phyloP scores from a whole-genome alignment of 2,797 vertebrate species.

The Chlorospingus flavigularis region DNA sequence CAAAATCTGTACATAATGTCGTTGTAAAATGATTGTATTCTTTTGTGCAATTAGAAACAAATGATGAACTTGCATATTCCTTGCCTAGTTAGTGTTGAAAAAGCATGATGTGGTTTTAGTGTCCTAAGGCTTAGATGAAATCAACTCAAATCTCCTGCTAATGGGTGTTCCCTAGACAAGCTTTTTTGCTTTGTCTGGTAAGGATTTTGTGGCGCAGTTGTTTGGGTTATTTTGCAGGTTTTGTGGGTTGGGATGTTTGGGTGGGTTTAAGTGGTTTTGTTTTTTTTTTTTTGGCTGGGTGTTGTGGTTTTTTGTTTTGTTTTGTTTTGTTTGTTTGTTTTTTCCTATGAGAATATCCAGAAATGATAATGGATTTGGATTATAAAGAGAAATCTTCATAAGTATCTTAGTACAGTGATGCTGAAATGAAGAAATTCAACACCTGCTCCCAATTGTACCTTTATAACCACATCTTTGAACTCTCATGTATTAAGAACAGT shows the following conservation, averaged over 20 bases:
- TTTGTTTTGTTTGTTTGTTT: neutral
- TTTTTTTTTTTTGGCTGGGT: neutral
- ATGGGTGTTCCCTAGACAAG: neutral
- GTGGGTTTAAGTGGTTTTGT: neutral
- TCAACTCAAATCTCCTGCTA: neutral
- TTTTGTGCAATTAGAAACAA: neutral
- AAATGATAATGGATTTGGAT: neutral
- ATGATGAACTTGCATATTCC: neutral
- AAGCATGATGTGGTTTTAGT: neutral
- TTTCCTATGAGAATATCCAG: neutral
- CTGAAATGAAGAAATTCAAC: neutral
- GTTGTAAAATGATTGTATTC: neutral
- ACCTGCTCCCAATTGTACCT: neutral
- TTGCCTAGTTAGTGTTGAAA: neutral
- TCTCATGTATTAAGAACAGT: neutral
- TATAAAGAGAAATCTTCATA: neutral
- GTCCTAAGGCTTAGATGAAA: neutral
- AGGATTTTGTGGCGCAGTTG: neutral
- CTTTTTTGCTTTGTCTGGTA: neutral
- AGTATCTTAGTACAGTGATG: neutral
- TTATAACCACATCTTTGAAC: neutral
- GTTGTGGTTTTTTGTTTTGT: neutral
- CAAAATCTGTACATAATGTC: neutral
- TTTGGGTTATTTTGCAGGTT: neutral
- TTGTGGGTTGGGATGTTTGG: neutral